A percentile compares a stretch with the other conserved stretches of the same genome.
Conservation (phyloP, 1,140 invertebrate genomes). For the Anastrepha ludens region DNA sequence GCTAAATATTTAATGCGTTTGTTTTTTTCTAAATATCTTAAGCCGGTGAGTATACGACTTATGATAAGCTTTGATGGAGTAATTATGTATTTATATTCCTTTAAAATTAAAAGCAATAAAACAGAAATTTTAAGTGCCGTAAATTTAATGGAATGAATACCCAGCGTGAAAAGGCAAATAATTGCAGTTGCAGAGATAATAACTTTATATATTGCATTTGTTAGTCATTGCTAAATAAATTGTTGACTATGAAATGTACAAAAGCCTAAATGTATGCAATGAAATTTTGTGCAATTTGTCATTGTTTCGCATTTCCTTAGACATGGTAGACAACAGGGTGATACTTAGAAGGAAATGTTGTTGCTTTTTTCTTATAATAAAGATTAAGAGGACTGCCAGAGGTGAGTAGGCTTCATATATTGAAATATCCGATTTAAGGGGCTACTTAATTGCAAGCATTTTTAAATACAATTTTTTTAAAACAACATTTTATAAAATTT, state of each 20-base stretch:
- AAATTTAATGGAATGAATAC: background rate
- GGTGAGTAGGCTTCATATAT: too few species aligned
- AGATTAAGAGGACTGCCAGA: background rate
- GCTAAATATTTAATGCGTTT: background rate
- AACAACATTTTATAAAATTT: too few species aligned
- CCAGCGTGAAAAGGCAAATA: background rate
- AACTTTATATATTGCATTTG: background rate
- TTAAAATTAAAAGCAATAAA: background rate
- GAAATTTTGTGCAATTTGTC: background rate
- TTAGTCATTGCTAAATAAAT: background rate
- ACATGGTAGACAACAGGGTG: too few species aligned
- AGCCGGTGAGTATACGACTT: slow-evolving; percentile 15
- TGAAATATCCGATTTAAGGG: too few species aligned
- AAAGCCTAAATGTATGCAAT: background rate
- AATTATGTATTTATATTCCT: background rate
- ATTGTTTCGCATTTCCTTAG: background rate
- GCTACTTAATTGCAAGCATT: too few species aligned
- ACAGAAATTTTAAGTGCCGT: background rate
- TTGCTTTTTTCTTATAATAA: too few species aligned
- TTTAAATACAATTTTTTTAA: too few species aligned
- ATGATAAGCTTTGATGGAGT: background rate
- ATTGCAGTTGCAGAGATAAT: background rate
- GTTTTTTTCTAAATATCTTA: slow-evolving; percentile 7
- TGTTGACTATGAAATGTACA: background rate
- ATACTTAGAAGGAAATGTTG: too few species aligned